Percentiles rank a stretch among this genome's conserved stretches.
Conservation (phyloP, 2,888 invertebrate genomes). For the Tribolium freemani region DNA sequence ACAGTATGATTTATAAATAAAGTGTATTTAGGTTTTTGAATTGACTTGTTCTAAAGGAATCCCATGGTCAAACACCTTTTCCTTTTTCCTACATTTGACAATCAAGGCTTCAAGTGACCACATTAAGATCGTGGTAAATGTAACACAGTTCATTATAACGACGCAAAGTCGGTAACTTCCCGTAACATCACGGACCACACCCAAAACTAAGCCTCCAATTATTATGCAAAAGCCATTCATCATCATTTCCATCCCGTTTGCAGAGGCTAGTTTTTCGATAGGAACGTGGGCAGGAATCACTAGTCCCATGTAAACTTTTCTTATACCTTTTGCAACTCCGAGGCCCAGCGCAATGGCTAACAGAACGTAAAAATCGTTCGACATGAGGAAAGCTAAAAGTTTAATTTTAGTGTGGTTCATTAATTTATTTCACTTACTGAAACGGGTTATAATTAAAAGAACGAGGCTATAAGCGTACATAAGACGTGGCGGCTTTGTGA, state of each 20-base stretch:
- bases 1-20: not conserved
- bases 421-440: constrained; percentile 70
- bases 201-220: constrained; percentile 74
- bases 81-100: constrained; percentile 11
- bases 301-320: constrained; percentile 78
- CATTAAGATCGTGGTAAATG: constrained; percentile 72
- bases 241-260: constrained; percentile 80
- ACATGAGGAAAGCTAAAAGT: constrained; percentile 41
- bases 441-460: constrained; percentile 74
- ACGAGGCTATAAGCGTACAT: constrained; percentile 77
- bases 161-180: constrained; percentile 75
- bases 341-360: constrained; percentile 71
- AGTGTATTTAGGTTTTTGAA: not conserved
- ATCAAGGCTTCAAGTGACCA: constrained; percentile 71
- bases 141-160: constrained; percentile 73
- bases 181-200: constrained; percentile 73
- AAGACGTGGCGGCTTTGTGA: constrained; percentile 73
- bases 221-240: constrained; percentile 76
- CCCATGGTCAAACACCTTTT: not conserved
- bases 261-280: constrained; percentile 76
- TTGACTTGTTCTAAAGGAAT: not conserved
- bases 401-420: not conserved
- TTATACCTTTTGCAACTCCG: constrained; percentile 79
- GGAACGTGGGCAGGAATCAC: constrained; percentile 80
- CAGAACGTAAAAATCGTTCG: constrained; percentile 42